Conservation (phyloP, 30 jellyfish, hydroid and myxozoan species). For the Catostylus mosaicus region DNA sequence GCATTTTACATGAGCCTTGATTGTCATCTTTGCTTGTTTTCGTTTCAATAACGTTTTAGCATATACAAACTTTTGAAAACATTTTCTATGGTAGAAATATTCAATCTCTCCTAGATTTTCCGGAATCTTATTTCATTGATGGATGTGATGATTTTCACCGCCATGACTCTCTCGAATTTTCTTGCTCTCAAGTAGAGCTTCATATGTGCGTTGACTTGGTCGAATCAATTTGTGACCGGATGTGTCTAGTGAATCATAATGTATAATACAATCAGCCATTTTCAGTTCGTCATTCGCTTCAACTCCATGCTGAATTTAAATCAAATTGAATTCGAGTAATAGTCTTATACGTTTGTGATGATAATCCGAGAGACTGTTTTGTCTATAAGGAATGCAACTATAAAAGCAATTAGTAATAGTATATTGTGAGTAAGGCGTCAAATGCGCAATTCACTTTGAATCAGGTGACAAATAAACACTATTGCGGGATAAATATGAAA, state of each 20-base stretch:
- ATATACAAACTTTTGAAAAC: slow-evolving; percentile 19
- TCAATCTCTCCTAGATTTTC: background rate
- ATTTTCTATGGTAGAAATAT: slow-evolving; percentile 13
- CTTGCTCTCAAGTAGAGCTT: slow-evolving; percentile 30
- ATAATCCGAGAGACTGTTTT: too few species aligned
- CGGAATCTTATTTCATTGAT: slow-evolving; percentile 18
- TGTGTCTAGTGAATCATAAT: background rate
- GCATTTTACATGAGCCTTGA: background rate
- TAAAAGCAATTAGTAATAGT: too few species aligned
- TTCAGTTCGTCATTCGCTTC: too few species aligned
- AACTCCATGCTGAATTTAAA: too few species aligned
- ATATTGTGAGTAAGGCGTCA: too few species aligned
- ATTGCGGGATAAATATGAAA: too few species aligned
- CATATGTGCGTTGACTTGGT: background rate
- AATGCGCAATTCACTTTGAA: too few species aligned
- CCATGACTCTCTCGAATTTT: slow-evolving; percentile 23
- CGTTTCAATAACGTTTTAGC: slow-evolving; percentile 17
- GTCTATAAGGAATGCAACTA: too few species aligned
- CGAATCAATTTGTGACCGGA: slow-evolving; percentile 5
- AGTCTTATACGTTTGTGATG: too few species aligned
- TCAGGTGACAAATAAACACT: too few species aligned
- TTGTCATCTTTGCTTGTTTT: background rate
- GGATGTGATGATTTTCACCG: slow-evolving; percentile 22
- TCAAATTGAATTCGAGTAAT: too few species aligned
- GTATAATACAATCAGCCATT: slow-evolving; percentile 3